Conservation (phyloP, 2,113 vertebrate genomes). For the Apistogramma diplotaenia region DNA sequence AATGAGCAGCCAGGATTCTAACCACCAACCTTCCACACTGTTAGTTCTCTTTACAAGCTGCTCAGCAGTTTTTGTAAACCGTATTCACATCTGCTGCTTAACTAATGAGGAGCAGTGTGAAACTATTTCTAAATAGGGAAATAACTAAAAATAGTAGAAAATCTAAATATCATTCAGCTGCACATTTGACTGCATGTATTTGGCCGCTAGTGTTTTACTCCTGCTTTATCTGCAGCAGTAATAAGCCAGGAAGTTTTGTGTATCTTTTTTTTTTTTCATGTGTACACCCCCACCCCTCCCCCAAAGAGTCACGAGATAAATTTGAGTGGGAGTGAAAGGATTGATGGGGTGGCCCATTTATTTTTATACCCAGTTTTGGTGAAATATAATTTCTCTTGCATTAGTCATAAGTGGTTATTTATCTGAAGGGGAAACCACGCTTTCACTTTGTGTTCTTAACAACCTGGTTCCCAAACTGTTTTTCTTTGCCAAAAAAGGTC, state of each 20-base stretch:
- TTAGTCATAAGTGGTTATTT: not conserved
- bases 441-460: not conserved
- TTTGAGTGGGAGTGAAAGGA: not conserved
- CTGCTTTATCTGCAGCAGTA: not conserved
- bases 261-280: too few species aligned
- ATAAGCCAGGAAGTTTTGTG: not conserved
- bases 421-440: not conserved
- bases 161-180: not conserved
- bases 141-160: not conserved
- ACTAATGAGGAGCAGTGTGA: not conserved
- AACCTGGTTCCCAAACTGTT: not conserved
- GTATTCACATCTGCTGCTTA: not conserved
- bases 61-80: not conserved
- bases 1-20: too few species aligned
- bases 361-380: not conserved
- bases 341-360: not conserved
- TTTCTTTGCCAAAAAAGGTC: not conserved
- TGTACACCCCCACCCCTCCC: not conserved
- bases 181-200: not conserved
- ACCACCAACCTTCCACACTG: too few species aligned
- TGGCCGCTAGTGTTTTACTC: not conserved
- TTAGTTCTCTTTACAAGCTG: not conserved
- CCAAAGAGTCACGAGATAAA: not conserved
- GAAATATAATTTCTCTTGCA: not conserved
- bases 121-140: not conserved